Base-by-base conservation (phyloP, 2,888 invertebrate genomes). In the Drosophila falleni region DNA sequence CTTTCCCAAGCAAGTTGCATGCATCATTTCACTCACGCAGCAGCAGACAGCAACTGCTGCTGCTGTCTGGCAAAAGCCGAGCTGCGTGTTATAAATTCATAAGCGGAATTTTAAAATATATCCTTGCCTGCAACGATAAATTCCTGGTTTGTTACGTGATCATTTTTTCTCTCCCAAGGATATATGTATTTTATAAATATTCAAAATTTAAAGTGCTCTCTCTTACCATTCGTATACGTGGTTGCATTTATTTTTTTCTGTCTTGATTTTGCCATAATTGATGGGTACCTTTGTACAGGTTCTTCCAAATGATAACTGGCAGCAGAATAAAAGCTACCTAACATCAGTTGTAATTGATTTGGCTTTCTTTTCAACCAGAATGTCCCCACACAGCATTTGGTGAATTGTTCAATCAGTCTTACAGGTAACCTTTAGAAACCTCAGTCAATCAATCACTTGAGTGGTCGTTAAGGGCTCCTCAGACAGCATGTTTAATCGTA, bases 61-160 rank as follows among this genome's bases (percentile, higher is more conserved):
- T 54, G 16, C 58, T 60, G 59, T 56, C 60, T 62, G 39, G 37
- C n/a, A 13, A 33, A 8, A n/a, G n/a, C 35, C 19, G 23, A 55
- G 56, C 63, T 51, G 51, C 55, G 65, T 78, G 74, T 81, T 67
- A 80, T 81, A 81, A 81, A 81, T 81, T 81, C 81, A 80, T 74
- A 79, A 78, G 81, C 68, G 72, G 74, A 80, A 80, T 81, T 81
- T 72, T 65, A 77, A 80, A 81, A 81, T 69, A 58, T 44, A 44
- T 56, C 58, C 33, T 42, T 53, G 50, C 62, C 56, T 49, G 56
- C 63, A 58, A 68, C 55, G 61, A 80, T 78, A 81, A 80, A 78
- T 80, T 76, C 71, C 49, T 44, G 50, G 33, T 42, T 54, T 23
- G 67, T 67, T 78, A 80, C 80, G 80, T 80, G 80, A 80, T 81